Percentiles rank a stretch among this genome's conserved stretches.
These are phyloP conservation scores for Bothrops jararaca DNA, from an alignment of 2,113 vertebrate genomes.

Conservation along the genomic window DNA sequence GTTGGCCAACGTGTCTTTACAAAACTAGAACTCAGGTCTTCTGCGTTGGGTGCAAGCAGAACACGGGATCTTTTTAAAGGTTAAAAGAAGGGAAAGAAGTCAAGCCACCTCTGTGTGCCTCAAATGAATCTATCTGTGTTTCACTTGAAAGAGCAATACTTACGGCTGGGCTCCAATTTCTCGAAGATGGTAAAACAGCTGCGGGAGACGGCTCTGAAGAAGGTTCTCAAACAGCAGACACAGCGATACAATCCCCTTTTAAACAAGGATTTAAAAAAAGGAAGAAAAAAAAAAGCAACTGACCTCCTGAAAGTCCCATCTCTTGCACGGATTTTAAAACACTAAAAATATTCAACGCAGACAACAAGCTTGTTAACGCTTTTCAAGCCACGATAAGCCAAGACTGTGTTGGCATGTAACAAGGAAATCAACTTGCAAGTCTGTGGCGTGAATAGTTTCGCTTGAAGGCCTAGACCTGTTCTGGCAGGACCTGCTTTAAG, in stretches of 20 bases:
- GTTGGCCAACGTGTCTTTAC: neutral
- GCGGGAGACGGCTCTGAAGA: constrained; percentile 91
- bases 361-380: neutral
- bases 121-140: neutral
- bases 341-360: neutral
- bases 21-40: neutral
- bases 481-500: neutral
- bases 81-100: neutral
- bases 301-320: neutral
- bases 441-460: neutral
- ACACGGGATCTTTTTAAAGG: neutral
- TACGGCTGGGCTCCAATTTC: constrained; percentile 97
- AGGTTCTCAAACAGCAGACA: constrained; percentile 96
- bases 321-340: neutral
- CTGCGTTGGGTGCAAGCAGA: neutral
- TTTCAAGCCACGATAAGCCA: neutral
- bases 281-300: constrained; percentile 46
- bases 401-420: neutral
- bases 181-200: constrained; percentile 93
- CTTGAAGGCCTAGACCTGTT: neutral
- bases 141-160: constrained; percentile 61
- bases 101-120: neutral
- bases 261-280: constrained; percentile 38
- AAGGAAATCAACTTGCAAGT: neutral
- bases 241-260: constrained; percentile 90